Conservation (phyloP, 2,888 invertebrate species). For the Mythimna ferrago region DNA sequence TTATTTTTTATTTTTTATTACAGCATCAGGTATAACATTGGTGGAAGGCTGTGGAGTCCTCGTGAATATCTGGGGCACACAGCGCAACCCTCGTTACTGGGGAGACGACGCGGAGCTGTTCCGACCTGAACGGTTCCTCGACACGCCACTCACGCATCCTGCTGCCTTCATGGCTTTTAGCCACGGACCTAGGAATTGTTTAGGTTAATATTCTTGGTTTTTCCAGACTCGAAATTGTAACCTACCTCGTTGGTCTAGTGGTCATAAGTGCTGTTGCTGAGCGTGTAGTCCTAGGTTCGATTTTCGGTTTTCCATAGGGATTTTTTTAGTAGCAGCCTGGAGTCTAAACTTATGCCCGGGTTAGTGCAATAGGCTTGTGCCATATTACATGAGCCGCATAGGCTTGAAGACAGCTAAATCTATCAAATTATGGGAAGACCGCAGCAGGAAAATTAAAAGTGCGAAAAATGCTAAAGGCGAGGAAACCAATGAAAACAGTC, state of each 20-base stretch:
- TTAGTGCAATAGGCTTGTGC: too few relatives aligned
- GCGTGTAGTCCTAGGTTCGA: too few relatives aligned
- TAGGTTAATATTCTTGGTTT: slow-evolving; percentile 64
- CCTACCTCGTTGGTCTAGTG: neutral
- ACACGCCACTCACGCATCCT: slow-evolving; percentile 61
- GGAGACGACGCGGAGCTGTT: slow-evolving; percentile 73
- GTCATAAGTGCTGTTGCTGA: neutral
- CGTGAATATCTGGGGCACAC: slow-evolving; percentile 72
- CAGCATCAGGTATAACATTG: slow-evolving; percentile 72
- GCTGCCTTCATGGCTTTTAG: slow-evolving; percentile 74
- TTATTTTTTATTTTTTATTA: neutral
- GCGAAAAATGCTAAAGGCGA: too few relatives aligned
- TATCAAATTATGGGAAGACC: too few relatives aligned
- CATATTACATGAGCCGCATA: too few relatives aligned
- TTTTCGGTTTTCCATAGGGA: too few relatives aligned
- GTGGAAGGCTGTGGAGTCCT: slow-evolving; percentile 65
- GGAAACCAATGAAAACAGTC: too few relatives aligned
- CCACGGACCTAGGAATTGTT: slow-evolving; percentile 72
- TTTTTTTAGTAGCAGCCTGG: too few relatives aligned
- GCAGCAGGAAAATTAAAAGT: too few relatives aligned
- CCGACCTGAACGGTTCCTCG: slow-evolving; percentile 75
- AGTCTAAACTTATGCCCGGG: too few relatives aligned
- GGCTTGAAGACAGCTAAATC: too few relatives aligned
- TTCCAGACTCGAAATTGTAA: neutral
- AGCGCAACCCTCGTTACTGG: slow-evolving; percentile 77